These are phyloP conservation scores for Tyrophagus putrescentiae DNA, from an alignment of 1,140 invertebrate genomes.

Conservation along the genomic window DNA sequence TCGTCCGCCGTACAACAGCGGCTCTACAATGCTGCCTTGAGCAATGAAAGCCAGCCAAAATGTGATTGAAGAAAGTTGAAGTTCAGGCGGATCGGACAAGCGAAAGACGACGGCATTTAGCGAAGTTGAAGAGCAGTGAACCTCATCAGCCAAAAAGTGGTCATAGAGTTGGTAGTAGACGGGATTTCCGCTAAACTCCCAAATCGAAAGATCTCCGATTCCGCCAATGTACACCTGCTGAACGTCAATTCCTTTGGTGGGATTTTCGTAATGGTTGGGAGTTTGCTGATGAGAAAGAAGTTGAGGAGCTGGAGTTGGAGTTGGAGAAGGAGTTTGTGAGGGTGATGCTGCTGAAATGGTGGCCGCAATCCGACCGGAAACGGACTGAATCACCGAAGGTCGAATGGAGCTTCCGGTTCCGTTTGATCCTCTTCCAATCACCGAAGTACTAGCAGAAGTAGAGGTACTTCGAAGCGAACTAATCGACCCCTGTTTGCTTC, in stretches of 20 bases:
- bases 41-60: slow-evolving; percentile 69
- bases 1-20: slow-evolving; percentile 45
- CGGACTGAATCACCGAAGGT: background rate
- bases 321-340: background rate
- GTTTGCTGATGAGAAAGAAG: background rate
- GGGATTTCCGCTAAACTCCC: slow-evolving; percentile 69
- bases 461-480: too few species aligned
- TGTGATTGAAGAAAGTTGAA: slow-evolving; percentile 53
- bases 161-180: slow-evolving; percentile 62
- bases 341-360: background rate
- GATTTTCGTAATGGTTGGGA: slow-evolving; percentile 35
- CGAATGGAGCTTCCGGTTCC: background rate
- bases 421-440: background rate
- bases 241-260: slow-evolving; percentile 51
- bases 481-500: too few species aligned
- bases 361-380: background rate
- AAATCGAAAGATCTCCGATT: slow-evolving; percentile 52
- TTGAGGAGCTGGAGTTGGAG: background rate
- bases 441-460: too few species aligned
- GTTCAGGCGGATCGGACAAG: slow-evolving; percentile 50
- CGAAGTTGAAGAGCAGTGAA: slow-evolving; percentile 38
- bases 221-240: slow-evolving; percentile 43
- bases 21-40: slow-evolving; percentile 50
- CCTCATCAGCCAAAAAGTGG: slow-evolving; percentile 53
- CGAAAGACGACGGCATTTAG: slow-evolving; percentile 58